Evolutionary conservation across 2,888 invertebrate species (phyloP).

Genomic region (Malthinus seriepunctatus): DNA sequence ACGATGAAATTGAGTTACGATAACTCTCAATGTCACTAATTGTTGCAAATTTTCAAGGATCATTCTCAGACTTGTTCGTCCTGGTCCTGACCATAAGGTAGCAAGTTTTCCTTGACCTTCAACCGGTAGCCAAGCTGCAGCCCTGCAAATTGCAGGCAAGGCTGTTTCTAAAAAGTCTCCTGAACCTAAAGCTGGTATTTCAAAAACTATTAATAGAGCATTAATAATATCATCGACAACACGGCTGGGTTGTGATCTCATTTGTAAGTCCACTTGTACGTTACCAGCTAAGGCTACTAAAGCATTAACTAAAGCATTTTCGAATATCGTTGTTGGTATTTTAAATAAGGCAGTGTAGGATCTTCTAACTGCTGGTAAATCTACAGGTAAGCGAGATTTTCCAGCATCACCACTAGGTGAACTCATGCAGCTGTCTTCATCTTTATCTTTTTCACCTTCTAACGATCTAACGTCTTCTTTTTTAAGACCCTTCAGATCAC

Average conservation of each 20-base stretch:
- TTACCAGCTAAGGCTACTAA: conserved; percentile 72
- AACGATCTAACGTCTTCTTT: conserved; percentile 75
- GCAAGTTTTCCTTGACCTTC: conserved; percentile 80
- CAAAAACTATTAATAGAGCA: conserved; percentile 56
- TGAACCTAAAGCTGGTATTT: conserved; percentile 59
- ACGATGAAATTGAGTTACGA: conserved; percentile 72
- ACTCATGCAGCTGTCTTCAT: conserved; percentile 73
- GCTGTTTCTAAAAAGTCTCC: conserved; percentile 84
- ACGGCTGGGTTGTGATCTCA: conserved; percentile 40
- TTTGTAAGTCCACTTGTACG: conserved; percentile 69
- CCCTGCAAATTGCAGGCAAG: conserved; percentile 77
- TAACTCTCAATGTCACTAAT: conserved; percentile 82
- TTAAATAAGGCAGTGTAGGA: conserved; percentile 61
- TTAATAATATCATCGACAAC: conserved; percentile 62
- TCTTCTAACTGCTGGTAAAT: conserved; percentile 71
- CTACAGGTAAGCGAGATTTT: conserved; percentile 58
- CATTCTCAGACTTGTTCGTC: conserved; percentile 60
- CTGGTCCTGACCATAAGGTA: conserved; percentile 72
- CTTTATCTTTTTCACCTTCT: conserved; percentile 84
- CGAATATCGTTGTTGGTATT: conserved; percentile 51
- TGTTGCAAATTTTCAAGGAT: conserved; percentile 83
- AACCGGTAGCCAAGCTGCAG: conserved; percentile 73
- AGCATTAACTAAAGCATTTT: conserved; percentile 73
- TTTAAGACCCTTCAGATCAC: conserved; percentile 60
- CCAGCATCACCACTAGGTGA: conserved; percentile 41